Evolutionary conservation across 2,113 vertebrate species (phyloP).

Genomic region (Ranitomeya imitator): DNA sequence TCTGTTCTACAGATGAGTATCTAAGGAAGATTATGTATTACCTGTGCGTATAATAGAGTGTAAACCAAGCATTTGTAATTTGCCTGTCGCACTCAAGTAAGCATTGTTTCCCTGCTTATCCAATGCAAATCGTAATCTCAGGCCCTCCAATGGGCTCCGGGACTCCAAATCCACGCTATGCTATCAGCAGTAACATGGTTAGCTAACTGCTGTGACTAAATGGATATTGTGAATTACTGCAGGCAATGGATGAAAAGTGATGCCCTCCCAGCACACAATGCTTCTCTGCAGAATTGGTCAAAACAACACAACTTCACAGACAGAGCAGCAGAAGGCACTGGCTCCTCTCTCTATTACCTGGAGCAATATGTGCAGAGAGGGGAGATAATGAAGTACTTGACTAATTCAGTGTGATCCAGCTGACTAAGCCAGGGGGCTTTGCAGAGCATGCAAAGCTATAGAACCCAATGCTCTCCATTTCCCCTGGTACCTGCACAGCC

Average conservation of each 20-base stretch:
- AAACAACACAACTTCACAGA: slow-evolving; percentile 82
- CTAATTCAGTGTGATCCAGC: slow-evolving; percentile 93
- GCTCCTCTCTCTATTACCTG: slow-evolving; percentile 85
- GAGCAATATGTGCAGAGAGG: slow-evolving; percentile 86
- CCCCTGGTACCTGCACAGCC: slow-evolving; percentile 75
- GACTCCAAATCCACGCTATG: slow-evolving; percentile 65
- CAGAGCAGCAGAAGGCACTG: slow-evolving; percentile 81
- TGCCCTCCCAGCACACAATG: slow-evolving; percentile 71
- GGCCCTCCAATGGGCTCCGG: slow-evolving; percentile 71
- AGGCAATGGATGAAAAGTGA: slow-evolving; percentile 76
- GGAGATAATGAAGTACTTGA: slow-evolving; percentile 86
- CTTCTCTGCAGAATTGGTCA: slow-evolving; percentile 73
- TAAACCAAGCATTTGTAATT: slow-evolving; percentile 70
- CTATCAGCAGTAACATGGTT: slow-evolving; percentile 77
- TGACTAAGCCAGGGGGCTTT: slow-evolving; percentile 90
- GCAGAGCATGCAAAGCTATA: slow-evolving; percentile 71
- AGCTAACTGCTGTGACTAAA: slow-evolving; percentile 76
- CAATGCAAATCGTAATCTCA: slow-evolving; percentile 76
- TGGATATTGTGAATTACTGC: slow-evolving; percentile 72
- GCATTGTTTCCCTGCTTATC: slow-evolving; percentile 71
- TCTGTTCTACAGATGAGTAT: background rate
- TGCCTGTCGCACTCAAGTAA: slow-evolving; percentile 79
- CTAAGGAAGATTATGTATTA: background rate
- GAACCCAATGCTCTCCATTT: slow-evolving; percentile 75
- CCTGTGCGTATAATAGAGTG: background rate